Conservation (phyloP, 2,888 invertebrate species). For the Drosophila aldrichi region DNA sequence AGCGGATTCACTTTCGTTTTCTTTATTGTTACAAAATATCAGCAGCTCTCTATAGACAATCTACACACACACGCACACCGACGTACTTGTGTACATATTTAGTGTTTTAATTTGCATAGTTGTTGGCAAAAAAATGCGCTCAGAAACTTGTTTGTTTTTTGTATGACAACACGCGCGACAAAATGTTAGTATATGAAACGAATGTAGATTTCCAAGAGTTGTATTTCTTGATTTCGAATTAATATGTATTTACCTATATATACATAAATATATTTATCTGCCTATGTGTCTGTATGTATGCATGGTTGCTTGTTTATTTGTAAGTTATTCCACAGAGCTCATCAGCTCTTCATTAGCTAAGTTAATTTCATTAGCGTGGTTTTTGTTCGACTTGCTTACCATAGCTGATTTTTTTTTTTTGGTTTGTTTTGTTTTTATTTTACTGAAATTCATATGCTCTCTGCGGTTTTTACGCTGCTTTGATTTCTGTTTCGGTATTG, state of each 20-base stretch:
- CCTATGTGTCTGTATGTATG: constrained; percentile 6
- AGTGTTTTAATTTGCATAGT: constrained; percentile 72
- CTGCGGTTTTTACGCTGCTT: constrained; percentile 30
- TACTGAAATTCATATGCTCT: constrained; percentile 30
- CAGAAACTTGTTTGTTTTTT: constrained; percentile 60
- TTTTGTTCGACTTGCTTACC: constrained; percentile 44
- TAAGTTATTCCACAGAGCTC: constrained; percentile 48
- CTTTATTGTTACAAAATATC: constrained; percentile 71
- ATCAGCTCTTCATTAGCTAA: constrained; percentile 72
- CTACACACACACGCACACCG: constrained; percentile 21
- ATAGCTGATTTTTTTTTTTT: neutral
- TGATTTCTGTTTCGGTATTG: constrained; percentile 44
- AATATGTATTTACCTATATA: constrained; percentile 10
- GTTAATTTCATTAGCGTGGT: constrained; percentile 72
- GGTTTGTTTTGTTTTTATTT: neutral
- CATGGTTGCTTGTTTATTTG: constrained; percentile 1
- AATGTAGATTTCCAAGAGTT: constrained; percentile 54
- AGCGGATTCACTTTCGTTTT: constrained; percentile 71
- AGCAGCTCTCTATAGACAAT: constrained; percentile 40
- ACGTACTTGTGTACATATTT: constrained; percentile 43
- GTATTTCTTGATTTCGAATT: constrained; percentile 55
- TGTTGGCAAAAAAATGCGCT: constrained; percentile 54
- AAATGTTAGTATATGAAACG: constrained; percentile 70
- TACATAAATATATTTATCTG: neutral
- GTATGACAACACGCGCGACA: constrained; percentile 61